Conservation (phyloP, 1,140 invertebrate genomes). For the Stratiolaelaps scimitus region DNA sequence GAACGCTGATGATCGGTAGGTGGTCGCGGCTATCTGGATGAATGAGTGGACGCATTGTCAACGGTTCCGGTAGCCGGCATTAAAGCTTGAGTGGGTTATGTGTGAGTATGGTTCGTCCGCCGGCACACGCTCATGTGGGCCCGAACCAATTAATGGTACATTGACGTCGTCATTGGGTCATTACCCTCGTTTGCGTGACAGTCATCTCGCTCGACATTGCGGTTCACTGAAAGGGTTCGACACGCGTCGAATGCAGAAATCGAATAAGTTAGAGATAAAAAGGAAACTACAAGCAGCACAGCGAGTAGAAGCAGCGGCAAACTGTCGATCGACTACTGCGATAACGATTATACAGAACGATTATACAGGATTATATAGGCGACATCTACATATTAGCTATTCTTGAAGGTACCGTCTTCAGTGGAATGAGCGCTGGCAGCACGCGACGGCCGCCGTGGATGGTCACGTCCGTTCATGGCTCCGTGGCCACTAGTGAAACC, state of each 20-base stretch:
- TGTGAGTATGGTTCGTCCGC: too few relatives aligned
- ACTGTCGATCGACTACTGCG: neutral
- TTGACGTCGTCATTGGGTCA: slow-evolving; percentile 19
- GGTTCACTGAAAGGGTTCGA: slow-evolving; percentile 19
- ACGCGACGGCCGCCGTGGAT: neutral
- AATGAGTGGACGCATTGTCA: too few relatives aligned
- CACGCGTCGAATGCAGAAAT: too few relatives aligned
- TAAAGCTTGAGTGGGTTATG: too few relatives aligned
- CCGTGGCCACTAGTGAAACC: too few relatives aligned
- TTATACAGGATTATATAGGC: too few relatives aligned
- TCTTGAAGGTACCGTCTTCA: slow-evolving; percentile 24
- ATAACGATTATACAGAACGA: neutral
- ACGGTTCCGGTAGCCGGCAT: too few relatives aligned
- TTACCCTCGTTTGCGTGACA: neutral
- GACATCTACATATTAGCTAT: too few relatives aligned
- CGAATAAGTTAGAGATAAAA: neutral
- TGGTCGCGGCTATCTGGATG: too few relatives aligned
- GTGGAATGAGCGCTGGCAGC: slow-evolving; percentile 12
- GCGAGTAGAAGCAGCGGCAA: neutral
- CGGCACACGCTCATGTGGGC: too few relatives aligned
- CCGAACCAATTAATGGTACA: slow-evolving; percentile 14
- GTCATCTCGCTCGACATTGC: slow-evolving; percentile 13
- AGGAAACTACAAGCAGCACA: neutral
- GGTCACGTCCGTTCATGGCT: neutral
- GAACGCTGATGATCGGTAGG: too few relatives aligned